These are phyloP conservation scores for Oryzias dopingdopingensis DNA, from an alignment of 2,797 vertebrate genomes.

Conservation along the genomic window DNA sequence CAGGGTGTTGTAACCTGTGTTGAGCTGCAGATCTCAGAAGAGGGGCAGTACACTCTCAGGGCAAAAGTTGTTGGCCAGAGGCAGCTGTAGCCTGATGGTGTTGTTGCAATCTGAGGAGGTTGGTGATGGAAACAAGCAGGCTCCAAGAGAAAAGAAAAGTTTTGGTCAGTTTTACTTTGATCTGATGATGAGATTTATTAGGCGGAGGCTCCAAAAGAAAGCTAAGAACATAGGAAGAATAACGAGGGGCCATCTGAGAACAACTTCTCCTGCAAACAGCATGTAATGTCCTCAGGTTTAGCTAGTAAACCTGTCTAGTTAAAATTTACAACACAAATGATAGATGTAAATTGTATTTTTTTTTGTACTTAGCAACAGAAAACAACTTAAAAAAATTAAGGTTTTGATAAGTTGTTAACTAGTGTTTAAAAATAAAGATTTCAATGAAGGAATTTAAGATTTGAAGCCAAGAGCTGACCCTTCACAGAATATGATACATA, in stretches of 20 bases:
- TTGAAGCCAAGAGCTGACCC: no score
- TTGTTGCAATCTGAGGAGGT: constrained; percentile 33
- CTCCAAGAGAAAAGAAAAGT: constrained; percentile 22
- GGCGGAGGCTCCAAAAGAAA: constrained; percentile 38
- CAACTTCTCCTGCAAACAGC: no score
- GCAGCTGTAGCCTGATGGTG: constrained; percentile 52
- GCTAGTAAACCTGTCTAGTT: no score
- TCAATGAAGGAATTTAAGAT: no score
- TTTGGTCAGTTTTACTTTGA: constrained; percentile 54
- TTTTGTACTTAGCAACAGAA: no score
- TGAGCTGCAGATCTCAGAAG: constrained; percentile 49
- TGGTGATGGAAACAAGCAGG: constrained; percentile 44
- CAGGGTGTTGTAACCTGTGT: constrained; percentile 31
- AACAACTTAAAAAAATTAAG: no score
- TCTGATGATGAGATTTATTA: constrained; percentile 55
- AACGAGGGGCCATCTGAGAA: constrained; percentile 15
- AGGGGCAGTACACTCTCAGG: constrained; percentile 11
- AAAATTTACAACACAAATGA: no score
- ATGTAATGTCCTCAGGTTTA: no score
- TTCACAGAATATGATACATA: no score
- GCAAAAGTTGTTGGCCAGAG: constrained; percentile 27
- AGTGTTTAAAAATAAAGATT: no score
- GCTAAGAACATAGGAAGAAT: constrained; percentile 35
- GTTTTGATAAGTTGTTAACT: no score
- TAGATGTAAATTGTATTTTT: no score